A percentile compares a stretch with the other conserved stretches of the same genome.
These are phyloP conservation scores for Lypha dubia DNA, from an alignment of 2,888 invertebrate species.

Conservation along the genomic window DNA sequence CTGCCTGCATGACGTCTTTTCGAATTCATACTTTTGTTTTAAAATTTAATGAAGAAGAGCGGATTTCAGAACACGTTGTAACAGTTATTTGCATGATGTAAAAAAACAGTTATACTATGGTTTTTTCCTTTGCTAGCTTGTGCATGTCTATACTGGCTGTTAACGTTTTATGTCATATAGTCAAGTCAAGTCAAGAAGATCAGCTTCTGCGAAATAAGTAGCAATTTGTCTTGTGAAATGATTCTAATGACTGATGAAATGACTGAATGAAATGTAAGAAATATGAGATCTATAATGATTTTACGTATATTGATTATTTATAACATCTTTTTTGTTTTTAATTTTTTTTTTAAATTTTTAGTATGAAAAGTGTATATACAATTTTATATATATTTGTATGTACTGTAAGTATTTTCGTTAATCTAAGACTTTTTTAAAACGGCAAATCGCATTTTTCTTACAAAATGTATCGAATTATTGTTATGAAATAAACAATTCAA, in stretches of 20 bases:
- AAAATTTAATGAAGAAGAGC: too few relatives aligned
- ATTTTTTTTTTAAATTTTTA: constrained; percentile 4
- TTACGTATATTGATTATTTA: constrained; percentile 44
- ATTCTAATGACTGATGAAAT: constrained; percentile 25
- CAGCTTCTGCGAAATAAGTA: too few relatives aligned
- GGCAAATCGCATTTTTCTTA: constrained; percentile 45
- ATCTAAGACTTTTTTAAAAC: background rate
- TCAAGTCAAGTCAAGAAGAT: too few relatives aligned
- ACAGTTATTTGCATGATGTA: too few relatives aligned
- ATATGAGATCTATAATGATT: constrained; percentile 25
- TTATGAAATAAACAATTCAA: constrained; percentile 41
- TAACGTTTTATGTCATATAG: too few relatives aligned
- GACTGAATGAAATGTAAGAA: constrained; percentile 34
- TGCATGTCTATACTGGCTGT: too few relatives aligned
- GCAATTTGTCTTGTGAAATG: background rate
- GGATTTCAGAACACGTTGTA: too few relatives aligned
- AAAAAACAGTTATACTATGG: too few relatives aligned
- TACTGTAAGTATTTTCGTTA: background rate
- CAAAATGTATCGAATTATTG: constrained; percentile 43
- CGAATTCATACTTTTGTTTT: too few relatives aligned
- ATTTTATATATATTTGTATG: background rate
- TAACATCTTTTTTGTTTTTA: constrained; percentile 9
- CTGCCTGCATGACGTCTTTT: too few relatives aligned
- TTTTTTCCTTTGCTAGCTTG: too few relatives aligned
- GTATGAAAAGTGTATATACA: constrained; percentile 40